Evolutionary conservation across 2,113 vertebrate genomes (phyloP).

Genomic region (Corythornis vintsioides): DNA sequence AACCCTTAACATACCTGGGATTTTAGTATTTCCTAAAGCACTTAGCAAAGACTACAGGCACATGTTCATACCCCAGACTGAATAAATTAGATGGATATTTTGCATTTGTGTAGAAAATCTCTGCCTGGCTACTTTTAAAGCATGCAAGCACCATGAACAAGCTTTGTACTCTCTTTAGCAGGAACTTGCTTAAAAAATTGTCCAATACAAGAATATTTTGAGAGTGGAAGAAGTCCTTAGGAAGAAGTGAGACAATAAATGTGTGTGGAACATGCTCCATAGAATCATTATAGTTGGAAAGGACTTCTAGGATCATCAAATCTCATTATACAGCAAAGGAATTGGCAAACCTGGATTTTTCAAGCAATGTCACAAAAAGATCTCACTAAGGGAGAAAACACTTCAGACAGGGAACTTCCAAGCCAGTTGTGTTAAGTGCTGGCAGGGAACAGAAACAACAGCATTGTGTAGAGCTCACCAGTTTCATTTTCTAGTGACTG

Average conservation of each 20-base stretch:
- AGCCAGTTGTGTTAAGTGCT: conserved; percentile 78
- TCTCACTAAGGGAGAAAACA: background rate
- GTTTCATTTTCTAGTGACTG: background rate
- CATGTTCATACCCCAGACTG: background rate
- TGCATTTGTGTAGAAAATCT: background rate
- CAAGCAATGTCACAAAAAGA: background rate
- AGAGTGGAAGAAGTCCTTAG: background rate
- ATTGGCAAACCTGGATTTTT: background rate
- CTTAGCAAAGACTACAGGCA: background rate
- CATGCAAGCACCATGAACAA: background rate
- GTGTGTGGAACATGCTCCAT: background rate
- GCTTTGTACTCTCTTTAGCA: background rate
- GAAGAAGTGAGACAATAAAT: background rate
- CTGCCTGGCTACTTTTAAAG: background rate
- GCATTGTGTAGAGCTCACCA: background rate
- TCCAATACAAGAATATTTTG: background rate
- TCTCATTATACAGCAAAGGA: background rate
- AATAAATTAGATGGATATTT: background rate
- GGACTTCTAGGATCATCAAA: too few species aligned
- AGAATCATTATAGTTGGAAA: too few species aligned
- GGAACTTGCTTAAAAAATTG: background rate
- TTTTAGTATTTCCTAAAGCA: conserved; percentile 13
- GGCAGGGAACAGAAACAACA: background rate
- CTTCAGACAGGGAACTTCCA: background rate
- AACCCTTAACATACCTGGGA: background rate